Conservation (phyloP, 1,140 invertebrate species). For the Micrasema minimum region DNA sequence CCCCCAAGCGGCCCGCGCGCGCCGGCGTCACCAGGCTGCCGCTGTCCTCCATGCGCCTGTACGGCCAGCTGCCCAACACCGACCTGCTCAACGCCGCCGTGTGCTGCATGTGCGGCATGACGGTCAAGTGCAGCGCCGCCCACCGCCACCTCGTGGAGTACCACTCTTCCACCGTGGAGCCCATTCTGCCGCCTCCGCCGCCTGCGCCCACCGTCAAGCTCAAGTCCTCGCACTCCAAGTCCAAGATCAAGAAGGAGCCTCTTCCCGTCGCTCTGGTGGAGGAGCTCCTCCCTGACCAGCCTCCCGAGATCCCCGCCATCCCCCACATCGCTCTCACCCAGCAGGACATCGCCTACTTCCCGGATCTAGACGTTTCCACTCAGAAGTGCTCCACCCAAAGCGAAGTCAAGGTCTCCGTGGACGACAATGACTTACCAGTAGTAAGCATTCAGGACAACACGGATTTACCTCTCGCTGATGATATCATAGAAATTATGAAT, state of each 20-base stretch:
- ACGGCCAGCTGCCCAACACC: constrained; percentile 72
- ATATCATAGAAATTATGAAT: constrained; percentile 65
- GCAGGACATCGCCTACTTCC: constrained; percentile 54
- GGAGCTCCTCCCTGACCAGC: constrained; percentile 56
- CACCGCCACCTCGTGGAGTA: constrained; percentile 67
- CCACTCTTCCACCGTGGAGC: constrained; percentile 59
- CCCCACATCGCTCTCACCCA: constrained; percentile 20
- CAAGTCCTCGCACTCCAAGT: constrained; percentile 53
- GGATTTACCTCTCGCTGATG: constrained; percentile 61
- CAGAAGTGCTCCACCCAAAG: constrained; percentile 60
- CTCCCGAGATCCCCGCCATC: constrained; percentile 56
- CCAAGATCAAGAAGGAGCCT: constrained; percentile 61
- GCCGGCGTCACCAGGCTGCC: constrained; percentile 61
- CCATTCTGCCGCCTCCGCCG: constrained; percentile 29
- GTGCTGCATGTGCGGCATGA: constrained; percentile 72
- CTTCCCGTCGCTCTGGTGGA: constrained; percentile 58
- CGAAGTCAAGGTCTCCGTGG: constrained; percentile 62
- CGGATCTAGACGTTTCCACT: constrained; percentile 61
- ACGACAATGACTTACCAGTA: constrained; percentile 62
- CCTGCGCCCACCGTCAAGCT: constrained; percentile 59
- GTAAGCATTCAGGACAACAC: constrained; percentile 65
- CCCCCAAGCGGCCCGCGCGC: constrained; percentile 50
- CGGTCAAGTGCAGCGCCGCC: constrained; percentile 73
- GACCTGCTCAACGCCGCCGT: constrained; percentile 72
- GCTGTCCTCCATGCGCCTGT: constrained; percentile 67